Conservation (phyloP, 2,888 invertebrate species). For the Megaustenia siamemsis region DNA sequence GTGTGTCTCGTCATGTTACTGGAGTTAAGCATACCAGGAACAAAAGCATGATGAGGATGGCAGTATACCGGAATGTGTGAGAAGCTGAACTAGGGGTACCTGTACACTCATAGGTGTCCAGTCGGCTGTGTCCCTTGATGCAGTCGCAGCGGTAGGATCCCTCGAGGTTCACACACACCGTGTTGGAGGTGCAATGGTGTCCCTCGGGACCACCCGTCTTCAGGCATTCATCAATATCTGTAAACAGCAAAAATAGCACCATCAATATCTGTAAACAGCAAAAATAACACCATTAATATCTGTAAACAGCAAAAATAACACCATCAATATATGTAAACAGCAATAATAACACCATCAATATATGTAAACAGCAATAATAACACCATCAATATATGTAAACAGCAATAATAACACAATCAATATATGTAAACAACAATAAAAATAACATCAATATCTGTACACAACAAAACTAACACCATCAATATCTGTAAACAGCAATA, state of each 20-base stretch:
- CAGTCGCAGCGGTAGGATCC: slow-evolving; percentile 93
- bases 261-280: too few species aligned
- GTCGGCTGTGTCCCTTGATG: slow-evolving; percentile 86
- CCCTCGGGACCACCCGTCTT: slow-evolving; percentile 83
- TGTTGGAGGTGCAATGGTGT: slow-evolving; percentile 92
- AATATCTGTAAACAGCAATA: too few species aligned
- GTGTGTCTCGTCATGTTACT: not conserved
- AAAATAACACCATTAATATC: too few species aligned
- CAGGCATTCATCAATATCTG: slow-evolving; percentile 92
- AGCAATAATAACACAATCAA: too few species aligned
- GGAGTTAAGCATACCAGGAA: slow-evolving; percentile 31
- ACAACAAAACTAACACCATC: too few species aligned
- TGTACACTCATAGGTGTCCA: slow-evolving; percentile 70
- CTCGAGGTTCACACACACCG: slow-evolving; percentile 89
- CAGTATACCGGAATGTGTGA: not conserved
- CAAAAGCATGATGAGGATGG: slow-evolving; percentile 38
- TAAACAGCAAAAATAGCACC: slow-evolving; percentile 63
- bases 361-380: not conserved
- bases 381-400: too few species aligned
- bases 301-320: too few species aligned
- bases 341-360: not conserved
- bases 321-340: not conserved
- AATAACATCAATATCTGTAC: too few species aligned
- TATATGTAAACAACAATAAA: too few species aligned
- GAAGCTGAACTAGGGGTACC: slow-evolving; percentile 62